Evolutionary conservation across 2,888 invertebrate genomes (phyloP), one percentile per base, ranked within the genome.

Genomic region (Cantharis lateralis): DNA sequence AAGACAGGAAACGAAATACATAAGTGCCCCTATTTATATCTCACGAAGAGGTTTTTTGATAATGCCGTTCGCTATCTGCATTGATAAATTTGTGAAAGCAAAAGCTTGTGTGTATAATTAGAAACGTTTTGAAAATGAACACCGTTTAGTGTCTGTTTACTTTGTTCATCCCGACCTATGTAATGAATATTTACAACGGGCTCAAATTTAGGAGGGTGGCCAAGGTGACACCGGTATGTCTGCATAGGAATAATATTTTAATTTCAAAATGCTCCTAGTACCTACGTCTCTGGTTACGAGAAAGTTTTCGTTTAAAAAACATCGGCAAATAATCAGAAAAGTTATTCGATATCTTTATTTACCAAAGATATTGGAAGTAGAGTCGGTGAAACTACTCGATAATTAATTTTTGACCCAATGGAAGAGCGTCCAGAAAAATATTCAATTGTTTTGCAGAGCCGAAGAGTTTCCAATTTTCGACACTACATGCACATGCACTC

Each of bases 131-230:
- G 85, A 82, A 85, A 85, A 83, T 81, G 80, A 83, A 86, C 83
- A 84, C 83, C 82, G 79, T 63, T 75, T 77, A 83, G 85, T 84
- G 83, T 86, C 84, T 80, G 82, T 83, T 86, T 86, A 81, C 81
- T 75, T 70, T 71, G 77, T 70, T 76, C 76, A 76, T 69, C 76
- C 72, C 76, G 72, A 72, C 76, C 72, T 68, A 66, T 75, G 75
- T 75, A 75, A 75, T 71, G 68, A 68, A 68, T 68, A 68, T 75
- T 68, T 75, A 71, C 70, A 61, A 10, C 32, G 48, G 24, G 66
- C 74, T 75, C 74, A 62, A 66, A 26, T 75, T 75, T 66, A 26
- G 70, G 64, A 70, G 74, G 74, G 74, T 66, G 74, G 70, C 70
- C 70, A 75, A 75, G 70, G 66, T 66, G 15, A 70, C 24, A 48